These are phyloP conservation scores for Gymnothorax javanicus DNA, from an alignment of 2,797 vertebrate species.

Conservation along the genomic window DNA sequence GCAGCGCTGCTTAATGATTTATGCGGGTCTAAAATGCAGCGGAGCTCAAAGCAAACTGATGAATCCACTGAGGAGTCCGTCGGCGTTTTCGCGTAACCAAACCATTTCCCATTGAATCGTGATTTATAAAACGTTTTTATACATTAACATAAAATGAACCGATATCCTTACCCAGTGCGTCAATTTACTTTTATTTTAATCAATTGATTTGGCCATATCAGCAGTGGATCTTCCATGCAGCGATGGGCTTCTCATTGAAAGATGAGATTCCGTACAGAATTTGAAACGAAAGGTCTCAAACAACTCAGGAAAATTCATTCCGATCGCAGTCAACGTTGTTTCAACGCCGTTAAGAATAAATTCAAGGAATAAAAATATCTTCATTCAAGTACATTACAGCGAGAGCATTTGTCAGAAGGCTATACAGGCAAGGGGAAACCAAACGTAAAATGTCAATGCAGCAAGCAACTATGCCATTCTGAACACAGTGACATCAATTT, in stretches of 20 bases:
- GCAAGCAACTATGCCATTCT: not conserved
- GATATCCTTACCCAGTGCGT: not conserved
- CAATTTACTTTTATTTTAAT: not conserved
- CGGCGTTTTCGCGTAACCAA: not conserved
- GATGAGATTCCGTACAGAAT: not conserved
- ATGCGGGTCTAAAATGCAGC: constrained; percentile 74
- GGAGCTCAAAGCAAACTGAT: constrained; percentile 56
- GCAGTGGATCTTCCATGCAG: constrained; percentile 11
- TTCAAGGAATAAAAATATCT: not conserved
- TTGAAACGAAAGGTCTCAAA: constrained; percentile 2
- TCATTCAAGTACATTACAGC: no score
- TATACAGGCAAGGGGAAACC: not conserved
- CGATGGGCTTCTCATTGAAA: not conserved
- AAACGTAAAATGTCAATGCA: constrained; percentile 15
- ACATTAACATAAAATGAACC: constrained; percentile 11
- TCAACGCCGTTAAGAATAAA: not conserved
- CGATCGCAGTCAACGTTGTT: not conserved
- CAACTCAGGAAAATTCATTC: not conserved
- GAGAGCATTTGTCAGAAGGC: not conserved
- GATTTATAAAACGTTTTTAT: not conserved
- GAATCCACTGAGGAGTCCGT: constrained; percentile 33
- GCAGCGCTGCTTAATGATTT: constrained; percentile 62
- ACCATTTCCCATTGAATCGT: not conserved
- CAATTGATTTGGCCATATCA: constrained; percentile 8
- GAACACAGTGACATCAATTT: not conserved